A percentile compares a stretch with the other conserved stretches of the same genome.
Evolutionary conservation across 2,113 vertebrate species (phyloP).

Genomic region (Galemys pyrenaicus): DNA sequence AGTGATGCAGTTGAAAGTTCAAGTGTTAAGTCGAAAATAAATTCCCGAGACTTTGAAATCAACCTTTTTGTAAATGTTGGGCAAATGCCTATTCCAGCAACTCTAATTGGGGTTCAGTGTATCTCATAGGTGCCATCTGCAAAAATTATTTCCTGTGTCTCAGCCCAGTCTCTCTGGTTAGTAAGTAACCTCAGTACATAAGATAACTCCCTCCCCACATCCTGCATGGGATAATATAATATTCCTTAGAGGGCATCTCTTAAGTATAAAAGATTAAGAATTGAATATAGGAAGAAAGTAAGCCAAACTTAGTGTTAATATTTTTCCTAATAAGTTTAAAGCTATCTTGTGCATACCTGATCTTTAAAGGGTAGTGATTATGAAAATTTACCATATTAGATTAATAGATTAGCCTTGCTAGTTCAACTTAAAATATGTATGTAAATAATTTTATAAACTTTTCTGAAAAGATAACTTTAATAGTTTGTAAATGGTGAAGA

Average conservation of each 20-base stretch:
- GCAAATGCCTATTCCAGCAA: neutral
- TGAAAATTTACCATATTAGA: neutral
- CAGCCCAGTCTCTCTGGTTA: neutral
- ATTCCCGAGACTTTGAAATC: neutral
- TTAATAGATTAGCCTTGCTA: neutral
- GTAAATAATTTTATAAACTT: neutral
- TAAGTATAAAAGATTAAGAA: conserved; percentile 10
- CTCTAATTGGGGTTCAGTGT: neutral
- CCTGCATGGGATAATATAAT: neutral
- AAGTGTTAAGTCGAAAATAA: neutral
- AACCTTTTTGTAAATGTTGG: neutral
- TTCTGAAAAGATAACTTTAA: neutral
- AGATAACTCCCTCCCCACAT: neutral
- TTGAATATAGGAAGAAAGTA: conserved; percentile 33
- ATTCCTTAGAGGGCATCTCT: conserved; percentile 20
- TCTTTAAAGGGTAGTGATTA: conserved; percentile 21
- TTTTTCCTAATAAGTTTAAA: conserved; percentile 59
- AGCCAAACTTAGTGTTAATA: conserved; percentile 20
- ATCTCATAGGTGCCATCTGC: neutral
- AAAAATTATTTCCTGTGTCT: neutral
- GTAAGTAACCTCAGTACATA: neutral
- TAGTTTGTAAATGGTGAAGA: conserved; percentile 9
- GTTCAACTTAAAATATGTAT: conserved; percentile 6
- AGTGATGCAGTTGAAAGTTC: neutral
- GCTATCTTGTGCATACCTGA: neutral